These are phyloP conservation scores for Ophraella communa DNA, from an alignment of 2,888 invertebrate genomes.

Conservation along the genomic window DNA sequence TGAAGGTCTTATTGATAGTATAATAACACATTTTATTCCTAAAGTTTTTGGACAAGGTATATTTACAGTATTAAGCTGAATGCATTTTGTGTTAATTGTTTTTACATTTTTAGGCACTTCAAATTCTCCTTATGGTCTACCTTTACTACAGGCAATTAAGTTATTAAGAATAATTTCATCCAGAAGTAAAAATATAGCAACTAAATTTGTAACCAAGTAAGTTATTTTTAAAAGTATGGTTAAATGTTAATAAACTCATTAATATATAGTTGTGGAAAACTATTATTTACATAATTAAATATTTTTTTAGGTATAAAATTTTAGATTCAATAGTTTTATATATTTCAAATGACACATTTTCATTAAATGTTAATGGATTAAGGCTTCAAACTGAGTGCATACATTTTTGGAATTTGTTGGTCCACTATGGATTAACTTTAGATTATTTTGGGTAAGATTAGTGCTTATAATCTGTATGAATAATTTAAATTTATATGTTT, in stretches of 20 bases:
- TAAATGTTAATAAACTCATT: no score
- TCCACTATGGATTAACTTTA: constrained; percentile 63
- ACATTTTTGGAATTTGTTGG: constrained; percentile 64
- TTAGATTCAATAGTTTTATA: constrained; percentile 65
- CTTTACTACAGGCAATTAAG: constrained; percentile 74
- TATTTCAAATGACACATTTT: constrained; percentile 62
- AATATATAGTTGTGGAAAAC: no score
- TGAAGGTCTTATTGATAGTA: constrained; percentile 68
- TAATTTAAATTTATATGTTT: constrained; percentile 13
- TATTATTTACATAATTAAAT: no score
- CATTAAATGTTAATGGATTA: constrained; percentile 63
- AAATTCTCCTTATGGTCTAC: constrained; percentile 67
- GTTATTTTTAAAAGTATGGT: no score
- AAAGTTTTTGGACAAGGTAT: constrained; percentile 17
- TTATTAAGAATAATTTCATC: constrained; percentile 74
- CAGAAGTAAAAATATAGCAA: constrained; percentile 65
- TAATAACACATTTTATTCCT: constrained; percentile 70
- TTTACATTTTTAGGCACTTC: constrained; percentile 14
- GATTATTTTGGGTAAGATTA: constrained; percentile 58
- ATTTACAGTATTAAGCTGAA: neutral
- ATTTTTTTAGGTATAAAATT: constrained; percentile 60
- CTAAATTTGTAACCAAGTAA: constrained; percentile 62
- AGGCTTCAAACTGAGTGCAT: constrained; percentile 71
- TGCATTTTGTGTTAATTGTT: neutral
- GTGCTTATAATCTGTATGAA: neutral